Evolutionary conservation across 2,797 vertebrate species (phyloP).

Genomic region (Neoniphon sammara): DNA sequence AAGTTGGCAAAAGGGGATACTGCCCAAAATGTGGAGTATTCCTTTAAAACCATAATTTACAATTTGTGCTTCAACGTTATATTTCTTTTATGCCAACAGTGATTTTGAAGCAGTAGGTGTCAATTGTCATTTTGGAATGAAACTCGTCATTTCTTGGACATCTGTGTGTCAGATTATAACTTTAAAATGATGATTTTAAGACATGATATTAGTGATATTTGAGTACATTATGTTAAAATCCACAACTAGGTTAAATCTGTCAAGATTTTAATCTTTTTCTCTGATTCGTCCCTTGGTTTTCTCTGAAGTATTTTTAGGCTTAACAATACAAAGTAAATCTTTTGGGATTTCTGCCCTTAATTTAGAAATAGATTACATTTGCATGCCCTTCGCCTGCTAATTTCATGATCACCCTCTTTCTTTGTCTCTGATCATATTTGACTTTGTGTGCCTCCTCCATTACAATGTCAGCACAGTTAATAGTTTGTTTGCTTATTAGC

Average conservation of each 20-base stretch:
- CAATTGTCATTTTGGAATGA: no score
- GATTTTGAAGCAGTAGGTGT: no score
- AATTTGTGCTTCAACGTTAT: no score
- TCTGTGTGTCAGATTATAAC: no score
- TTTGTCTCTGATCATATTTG: conserved; percentile 42
- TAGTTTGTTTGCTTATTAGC: conserved; percentile 37
- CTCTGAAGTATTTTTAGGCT: conserved; percentile 75
- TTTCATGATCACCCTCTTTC: conserved; percentile 37
- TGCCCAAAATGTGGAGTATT: no score
- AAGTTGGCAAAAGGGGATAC: no score
- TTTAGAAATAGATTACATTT: conserved; percentile 74
- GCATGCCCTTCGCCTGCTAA: conserved; percentile 51
- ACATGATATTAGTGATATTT: conserved; percentile 10
- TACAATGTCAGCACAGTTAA: conserved; percentile 14
- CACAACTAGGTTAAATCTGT: conserved; percentile 69
- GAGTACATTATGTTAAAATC: conserved; percentile 14
- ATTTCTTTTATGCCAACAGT: no score
- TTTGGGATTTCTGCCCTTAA: conserved; percentile 74
- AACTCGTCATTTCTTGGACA: no score
- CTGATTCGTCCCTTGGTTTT: conserved; percentile 47
- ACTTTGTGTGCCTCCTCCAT: conserved; percentile 18
- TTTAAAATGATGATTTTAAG: conserved; percentile 5
- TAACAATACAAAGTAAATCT: conserved; percentile 72
- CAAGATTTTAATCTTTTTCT: conserved; percentile 44
- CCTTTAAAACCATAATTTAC: no score